Evolutionary conservation across 2,797 vertebrate species (phyloP), one percentile per base, ranked within the genome.

Genomic region (Lepidocolaptes lacrymiger): DNA sequence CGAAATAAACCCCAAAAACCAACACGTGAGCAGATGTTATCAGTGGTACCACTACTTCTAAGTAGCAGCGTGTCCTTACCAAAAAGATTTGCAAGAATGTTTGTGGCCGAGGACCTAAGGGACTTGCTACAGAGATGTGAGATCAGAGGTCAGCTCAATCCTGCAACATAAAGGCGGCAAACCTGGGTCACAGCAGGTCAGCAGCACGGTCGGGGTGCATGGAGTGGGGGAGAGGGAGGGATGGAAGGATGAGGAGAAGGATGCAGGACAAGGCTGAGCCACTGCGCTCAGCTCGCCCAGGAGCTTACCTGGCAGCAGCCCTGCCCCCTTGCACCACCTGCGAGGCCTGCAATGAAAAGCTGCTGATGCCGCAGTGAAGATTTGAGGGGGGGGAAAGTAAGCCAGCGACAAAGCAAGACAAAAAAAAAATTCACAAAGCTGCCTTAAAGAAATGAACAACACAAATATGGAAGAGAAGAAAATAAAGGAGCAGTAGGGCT

Each of bases 81-180:
- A 98, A 97, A 95, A 97, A 94, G 96, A 78, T 97, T 97, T 98
- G 98, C 97, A 98, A 98, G 98, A 96, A 93, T 95, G 92, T 97
- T 97, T 98, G 98, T 97, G 98, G 95, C 97, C 95, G 95, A 95
- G 98, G 92, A 97, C 98, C 96, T 98, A 98, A 97, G 97, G 98
- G 96, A 94, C 97, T 97, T 67, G 98, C 98, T 98, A 99, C 96
- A 99, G 98, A 97, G 98, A 98, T 94, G 99, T 99, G 98, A 99
- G 98, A 97, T 99, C 99, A 98, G 98, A 98, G 92, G 99, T 99
- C 97, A 99, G 98, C 98, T 99, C 99, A 98, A 99, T 98, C 98
- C 99, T 99, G 99, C 95, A 98, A 99, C 97, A 98, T 97, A 99
- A 99, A 99, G 97, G 98, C 96, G 98, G 97, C 97, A 98, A 95